Percentiles rank a stretch among this genome's conserved stretches.
phyloP scores from a whole-genome alignment of 2,888 invertebrate species.

The Eledona agricola region DNA sequence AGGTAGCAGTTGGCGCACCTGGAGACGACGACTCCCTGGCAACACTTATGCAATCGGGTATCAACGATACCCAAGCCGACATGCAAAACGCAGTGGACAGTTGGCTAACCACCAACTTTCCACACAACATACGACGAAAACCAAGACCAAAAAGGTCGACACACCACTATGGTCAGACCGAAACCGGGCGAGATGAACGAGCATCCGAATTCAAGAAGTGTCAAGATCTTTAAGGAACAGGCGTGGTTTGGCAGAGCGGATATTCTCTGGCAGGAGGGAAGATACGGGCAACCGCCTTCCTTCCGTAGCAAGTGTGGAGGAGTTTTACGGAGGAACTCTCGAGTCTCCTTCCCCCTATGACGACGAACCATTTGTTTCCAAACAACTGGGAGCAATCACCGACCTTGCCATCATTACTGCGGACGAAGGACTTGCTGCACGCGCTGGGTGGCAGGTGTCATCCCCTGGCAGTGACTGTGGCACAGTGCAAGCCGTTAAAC shows the following conservation, averaged over 20 bases:
- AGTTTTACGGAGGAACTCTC: slow-evolving; percentile 20
- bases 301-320: slow-evolving; percentile 10
- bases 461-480: slow-evolving; percentile 8
- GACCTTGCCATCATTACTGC: not conserved
- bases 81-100: too few relatives aligned
- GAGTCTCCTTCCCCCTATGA: slow-evolving; percentile 18
- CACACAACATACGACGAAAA: too few relatives aligned
- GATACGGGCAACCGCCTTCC: slow-evolving; percentile 8
- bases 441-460: slow-evolving; percentile 1
- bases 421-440: slow-evolving; percentile 13
- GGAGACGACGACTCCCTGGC: too few relatives aligned
- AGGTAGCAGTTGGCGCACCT: too few relatives aligned
- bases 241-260: slow-evolving; percentile 16
- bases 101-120: too few relatives aligned
- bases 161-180: too few relatives aligned
- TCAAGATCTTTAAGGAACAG: slow-evolving; percentile 39
- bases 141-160: too few relatives aligned
- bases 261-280: slow-evolving; percentile 24
- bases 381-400: not conserved
- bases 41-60: too few relatives aligned
- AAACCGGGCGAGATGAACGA: slow-evolving; percentile 10
- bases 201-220: slow-evolving; percentile 35
- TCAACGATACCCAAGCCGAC: too few relatives aligned
- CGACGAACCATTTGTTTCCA: slow-evolving; percentile 3
- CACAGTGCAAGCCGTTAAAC: not conserved